These are phyloP conservation scores for Etheostoma nigrum DNA, from an alignment of 2,797 vertebrate species.

Conservation along the genomic window DNA sequence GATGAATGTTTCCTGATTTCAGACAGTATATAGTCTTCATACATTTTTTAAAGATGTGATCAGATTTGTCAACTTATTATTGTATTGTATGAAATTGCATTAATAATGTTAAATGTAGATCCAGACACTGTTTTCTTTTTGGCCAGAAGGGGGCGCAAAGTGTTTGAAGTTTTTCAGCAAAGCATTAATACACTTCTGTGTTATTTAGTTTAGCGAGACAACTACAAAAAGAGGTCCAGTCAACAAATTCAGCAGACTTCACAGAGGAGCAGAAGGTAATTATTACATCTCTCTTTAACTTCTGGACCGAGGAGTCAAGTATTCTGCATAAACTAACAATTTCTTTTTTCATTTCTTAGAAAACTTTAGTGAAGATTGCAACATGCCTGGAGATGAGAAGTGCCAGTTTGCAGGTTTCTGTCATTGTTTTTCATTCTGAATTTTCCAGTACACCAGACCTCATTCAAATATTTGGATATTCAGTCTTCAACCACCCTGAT, in stretches of 20 bases:
- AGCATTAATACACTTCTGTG: constrained; percentile 25
- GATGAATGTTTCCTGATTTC: constrained; percentile 48
- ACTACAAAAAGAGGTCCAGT: constrained; percentile 96
- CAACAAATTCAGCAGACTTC: constrained; percentile 92
- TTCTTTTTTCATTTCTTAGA: constrained; percentile 78
- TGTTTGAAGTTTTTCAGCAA: constrained; percentile 13
- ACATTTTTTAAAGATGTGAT: background rate
- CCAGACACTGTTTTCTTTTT: background rate
- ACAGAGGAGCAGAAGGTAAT: constrained; percentile 98
- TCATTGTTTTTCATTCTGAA: background rate
- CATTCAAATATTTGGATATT: background rate
- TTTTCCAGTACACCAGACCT: background rate
- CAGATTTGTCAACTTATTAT: background rate
- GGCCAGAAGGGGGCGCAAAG: constrained; percentile 64
- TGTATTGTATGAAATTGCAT: constrained; percentile 22
- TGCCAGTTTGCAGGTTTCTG: constrained; percentile 92
- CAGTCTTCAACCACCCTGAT: background rate
- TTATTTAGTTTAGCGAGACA: constrained; percentile 93
- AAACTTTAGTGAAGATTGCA: constrained; percentile 96
- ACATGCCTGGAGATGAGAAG: constrained; percentile 98
- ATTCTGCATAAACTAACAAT: background rate
- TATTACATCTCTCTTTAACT: background rate
- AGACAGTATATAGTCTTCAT: background rate
- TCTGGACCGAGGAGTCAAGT: background rate
- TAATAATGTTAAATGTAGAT: constrained; percentile 6